Evolutionary conservation across 2,888 invertebrate genomes (phyloP), one percentile per base, ranked within the genome.

Genomic region (Anagyrus pseudococci): DNA sequence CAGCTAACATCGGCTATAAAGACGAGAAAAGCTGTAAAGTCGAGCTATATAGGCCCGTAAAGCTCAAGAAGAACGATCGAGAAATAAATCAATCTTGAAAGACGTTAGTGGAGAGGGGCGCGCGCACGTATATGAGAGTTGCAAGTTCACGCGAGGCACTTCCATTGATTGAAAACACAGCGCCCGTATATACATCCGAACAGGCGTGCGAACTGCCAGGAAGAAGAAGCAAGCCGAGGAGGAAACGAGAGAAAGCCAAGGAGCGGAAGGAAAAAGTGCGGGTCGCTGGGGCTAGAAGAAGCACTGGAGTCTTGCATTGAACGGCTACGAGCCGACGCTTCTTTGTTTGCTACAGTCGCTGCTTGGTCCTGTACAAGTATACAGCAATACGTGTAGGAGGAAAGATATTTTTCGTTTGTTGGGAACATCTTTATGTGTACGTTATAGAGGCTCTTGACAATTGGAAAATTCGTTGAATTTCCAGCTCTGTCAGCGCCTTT

Each of bases 381-480:
- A 48, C 40, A 48, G 6, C 4, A 4, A 29, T 29, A 10, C 10
- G 4, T 29, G 29, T 29, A 10, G 10, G 29, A 29, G 29, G 26
- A 17, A 25, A 50, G 22, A 40, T 25, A 58, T 58, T 58, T 58
- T 50, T 58, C 50, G 15, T 49, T 43, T 23, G 48, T 17, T 22
- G 22, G 23, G 44, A 41, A 58, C 49, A 58, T 58, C 57, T 57
- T 48, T 49, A 41, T 41, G 48, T 40, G 40, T 49, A 26, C 44
- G 44, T n/a, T n/a, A 25, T 6, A n/a, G 43, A 23, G 40, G n/a
- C 15, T 23, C 22, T 8, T 47, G 46, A 59, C 46, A 47, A 20
- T 37, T 44, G 46, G 7, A 20, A 44, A 59, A 52, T 52, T 58
- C 44, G 44, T 33, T 13, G 26, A 4, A 22, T 17, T 25, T 44